Conservation (phyloP, 2,888 invertebrate genomes). For the Chorisops tibialis region DNA sequence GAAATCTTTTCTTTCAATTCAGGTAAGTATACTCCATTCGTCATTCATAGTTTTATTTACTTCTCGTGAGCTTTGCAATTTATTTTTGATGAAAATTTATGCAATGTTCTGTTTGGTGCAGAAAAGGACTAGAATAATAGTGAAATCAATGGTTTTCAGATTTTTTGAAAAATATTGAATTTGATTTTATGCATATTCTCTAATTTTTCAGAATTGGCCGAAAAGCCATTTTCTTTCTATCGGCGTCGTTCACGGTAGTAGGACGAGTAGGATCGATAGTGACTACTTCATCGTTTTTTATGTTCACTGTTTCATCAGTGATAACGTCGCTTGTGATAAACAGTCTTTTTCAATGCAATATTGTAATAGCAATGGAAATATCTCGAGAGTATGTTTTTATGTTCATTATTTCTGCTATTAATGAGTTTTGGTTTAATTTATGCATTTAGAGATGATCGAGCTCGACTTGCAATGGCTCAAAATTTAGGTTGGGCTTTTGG, state of each 20-base stretch:
- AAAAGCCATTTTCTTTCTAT: slow-evolving; percentile 53
- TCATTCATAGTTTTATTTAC: too few relatives aligned
- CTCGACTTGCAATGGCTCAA: slow-evolving; percentile 55
- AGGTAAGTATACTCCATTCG: too few relatives aligned
- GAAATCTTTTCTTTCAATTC: too few relatives aligned
- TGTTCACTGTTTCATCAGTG: slow-evolving; percentile 52
- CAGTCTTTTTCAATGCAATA: slow-evolving; percentile 53
- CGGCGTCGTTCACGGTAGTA: slow-evolving; percentile 49
- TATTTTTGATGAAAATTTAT: too few relatives aligned
- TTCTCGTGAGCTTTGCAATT: too few relatives aligned
- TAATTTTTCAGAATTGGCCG: slow-evolving; percentile 54
- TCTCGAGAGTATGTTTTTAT: slow-evolving; percentile 53
- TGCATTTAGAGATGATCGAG: slow-evolving; percentile 50
- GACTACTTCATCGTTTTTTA: slow-evolving; percentile 48
- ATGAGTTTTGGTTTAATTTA: too few relatives aligned
- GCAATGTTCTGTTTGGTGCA: too few relatives aligned
- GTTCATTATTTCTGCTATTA: too few relatives aligned
- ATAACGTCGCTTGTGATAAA: slow-evolving; percentile 53
- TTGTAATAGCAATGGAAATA: slow-evolving; percentile 57
- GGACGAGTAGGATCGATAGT: slow-evolving; percentile 51
- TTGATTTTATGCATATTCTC: too few relatives aligned
- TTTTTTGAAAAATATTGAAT: too few relatives aligned
- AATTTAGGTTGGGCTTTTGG: slow-evolving; percentile 56
- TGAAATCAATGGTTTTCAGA: too few relatives aligned
- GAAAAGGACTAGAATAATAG: too few relatives aligned